Percentiles rank a stretch among this genome's conserved stretches.
These are phyloP conservation scores for Perca flavescens DNA, from an alignment of 2,113 vertebrate genomes.

Conservation along the genomic window DNA sequence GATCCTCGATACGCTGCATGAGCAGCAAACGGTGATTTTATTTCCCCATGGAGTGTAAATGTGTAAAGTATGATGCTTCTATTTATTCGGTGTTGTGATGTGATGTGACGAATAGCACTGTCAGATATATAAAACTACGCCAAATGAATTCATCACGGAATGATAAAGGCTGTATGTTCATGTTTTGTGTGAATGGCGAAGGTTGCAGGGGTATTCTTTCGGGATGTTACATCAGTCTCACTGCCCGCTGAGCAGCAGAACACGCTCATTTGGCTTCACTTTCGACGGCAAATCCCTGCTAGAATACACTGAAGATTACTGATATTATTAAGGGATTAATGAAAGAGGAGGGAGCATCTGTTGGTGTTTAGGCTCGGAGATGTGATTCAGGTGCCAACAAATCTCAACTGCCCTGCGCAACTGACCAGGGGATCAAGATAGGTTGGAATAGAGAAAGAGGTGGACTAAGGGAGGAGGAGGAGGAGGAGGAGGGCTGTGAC, in stretches of 20 bases:
- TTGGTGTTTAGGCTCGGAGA: slow-evolving; percentile 14
- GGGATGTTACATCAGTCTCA: slow-evolving; percentile 56
- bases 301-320: slow-evolving; percentile 37
- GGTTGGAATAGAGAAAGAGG: slow-evolving; percentile 1
- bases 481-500: neutral
- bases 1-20: neutral
- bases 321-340: slow-evolving; percentile 39
- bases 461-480: neutral
- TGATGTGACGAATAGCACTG: slow-evolving; percentile 51
- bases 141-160: slow-evolving; percentile 46
- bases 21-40: slow-evolving; percentile 18
- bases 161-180: slow-evolving; percentile 34
- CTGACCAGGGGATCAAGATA: slow-evolving; percentile 21
- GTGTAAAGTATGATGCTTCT: slow-evolving; percentile 17
- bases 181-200: slow-evolving; percentile 16
- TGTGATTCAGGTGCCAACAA: neutral
- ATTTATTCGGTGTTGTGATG: slow-evolving; percentile 33
- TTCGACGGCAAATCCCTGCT: slow-evolving; percentile 14
- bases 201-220: slow-evolving; percentile 42
- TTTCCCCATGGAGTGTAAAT: slow-evolving; percentile 22
- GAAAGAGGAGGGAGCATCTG: slow-evolving; percentile 18
- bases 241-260: slow-evolving; percentile 16
- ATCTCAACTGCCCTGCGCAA: neutral
- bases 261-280: slow-evolving; percentile 37
- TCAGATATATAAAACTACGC: slow-evolving; percentile 45